Percentiles rank a stretch among this genome's conserved stretches.
These are phyloP conservation scores for Teleogryllus oceanicus DNA, from an alignment of 2,888 invertebrate species.

Conservation along the genomic window DNA sequence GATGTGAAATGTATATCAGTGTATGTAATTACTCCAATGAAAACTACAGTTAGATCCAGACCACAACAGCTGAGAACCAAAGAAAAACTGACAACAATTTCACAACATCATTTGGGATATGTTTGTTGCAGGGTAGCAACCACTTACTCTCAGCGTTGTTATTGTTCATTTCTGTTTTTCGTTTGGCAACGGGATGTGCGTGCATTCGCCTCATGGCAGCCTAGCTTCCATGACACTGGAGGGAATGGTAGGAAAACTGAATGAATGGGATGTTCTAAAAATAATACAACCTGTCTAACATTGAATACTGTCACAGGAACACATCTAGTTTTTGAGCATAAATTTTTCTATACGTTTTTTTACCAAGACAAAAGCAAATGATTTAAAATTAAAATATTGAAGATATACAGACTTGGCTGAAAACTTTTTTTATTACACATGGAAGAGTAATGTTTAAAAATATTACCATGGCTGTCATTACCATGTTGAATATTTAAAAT, in stretches of 20 bases:
- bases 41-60: constrained; percentile 22
- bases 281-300: neutral
- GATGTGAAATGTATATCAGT: neutral
- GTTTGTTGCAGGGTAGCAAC: constrained; percentile 22
- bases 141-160: constrained; percentile 23
- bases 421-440: no score
- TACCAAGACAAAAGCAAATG: no score
- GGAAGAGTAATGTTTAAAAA: no score
- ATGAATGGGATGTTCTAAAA: constrained; percentile 19
- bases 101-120: constrained; percentile 27
- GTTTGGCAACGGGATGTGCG: constrained; percentile 28
- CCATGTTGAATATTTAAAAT: no score
- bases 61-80: constrained; percentile 28
- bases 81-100: constrained; percentile 29
- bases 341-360: no score
- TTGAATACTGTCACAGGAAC: neutral
- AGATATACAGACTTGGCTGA: no score
- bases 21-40: constrained; percentile 2
- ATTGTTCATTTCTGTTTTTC: constrained; percentile 22
- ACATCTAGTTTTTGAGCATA: no score
- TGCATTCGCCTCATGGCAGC: constrained; percentile 36
- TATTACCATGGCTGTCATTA: no score
- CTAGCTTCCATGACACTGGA: constrained; percentile 38
- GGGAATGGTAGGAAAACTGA: constrained; percentile 37
- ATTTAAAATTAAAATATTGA: no score